Base-by-base conservation (phyloP, 1,140 invertebrate genomes). In the Melanaphis sacchari region DNA sequence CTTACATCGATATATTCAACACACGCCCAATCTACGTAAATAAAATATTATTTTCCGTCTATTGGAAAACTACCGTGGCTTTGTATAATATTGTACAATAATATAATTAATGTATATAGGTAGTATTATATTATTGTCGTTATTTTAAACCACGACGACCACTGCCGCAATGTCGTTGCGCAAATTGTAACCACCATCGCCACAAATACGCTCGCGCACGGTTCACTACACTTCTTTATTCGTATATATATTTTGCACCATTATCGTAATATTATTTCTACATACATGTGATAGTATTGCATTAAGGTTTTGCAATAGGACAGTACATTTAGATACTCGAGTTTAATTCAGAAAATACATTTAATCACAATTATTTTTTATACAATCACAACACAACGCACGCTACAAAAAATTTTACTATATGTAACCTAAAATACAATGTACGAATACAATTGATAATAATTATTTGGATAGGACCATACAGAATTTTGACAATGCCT, bases 221-320 rank as follows among this genome's bases (percentile, higher is more conserved):
- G 89, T 90, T 90, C 89, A 90, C 89, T 90, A 43, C 89, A 90
- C 89, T 66, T 59, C 38, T 66, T 89, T 89, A 88, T 59, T 41
- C 52, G 49, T 59, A 40, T 40, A 31, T 59, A 90, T 46, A 26
- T 87, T 87, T 54, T 22, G 84, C 46, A 38, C 88, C 46, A 54
- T 40, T 54, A 89, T 89, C 88, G n/a, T 54, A 40, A 54, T 40
- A 89, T 52, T 89, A 85, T 85, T 85, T 36, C 46, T 88, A 88
- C 46, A 87, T 46, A 87, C 31, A 46, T 38, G n/a, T 24, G 49
- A 89, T 36, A 52, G 46, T 89, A 24, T 89, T 89, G 88, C 88
- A 54, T 90, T 90, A 90, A 59, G 24, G 46, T 7, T 43, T 54
- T 89, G 26, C 40, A n/a, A 46, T 90, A 59, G 49, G 88, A 90